These are phyloP conservation scores for Marasmarcha lunaedactyla DNA, from an alignment of 2,888 invertebrate genomes.

Conservation along the genomic window DNA sequence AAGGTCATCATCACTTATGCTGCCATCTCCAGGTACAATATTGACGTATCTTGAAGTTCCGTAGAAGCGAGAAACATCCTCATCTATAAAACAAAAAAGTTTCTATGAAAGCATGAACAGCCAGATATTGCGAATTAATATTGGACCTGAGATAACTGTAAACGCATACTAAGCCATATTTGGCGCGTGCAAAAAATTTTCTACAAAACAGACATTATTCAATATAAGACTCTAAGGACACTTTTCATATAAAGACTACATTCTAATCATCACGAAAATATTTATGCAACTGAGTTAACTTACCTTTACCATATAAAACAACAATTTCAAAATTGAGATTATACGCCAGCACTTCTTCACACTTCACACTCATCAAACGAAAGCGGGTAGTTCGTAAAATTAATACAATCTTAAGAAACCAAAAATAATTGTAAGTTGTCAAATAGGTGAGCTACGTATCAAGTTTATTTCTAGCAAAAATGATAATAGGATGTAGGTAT, in stretches of 20 bases:
- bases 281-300: too few species aligned
- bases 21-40: slow-evolving; percentile 4
- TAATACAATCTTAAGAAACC: too few species aligned
- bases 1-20: slow-evolving; percentile 4
- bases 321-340: too few species aligned
- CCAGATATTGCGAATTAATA: neutral
- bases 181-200: slow-evolving; percentile 1
- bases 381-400: too few species aligned
- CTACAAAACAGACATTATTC: too few species aligned
- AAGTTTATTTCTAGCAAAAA: neutral
- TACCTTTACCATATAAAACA: too few species aligned
- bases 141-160: neutral
- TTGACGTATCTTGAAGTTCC: slow-evolving; percentile 3
- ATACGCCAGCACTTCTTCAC: too few species aligned
- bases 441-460: neutral
- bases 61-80: slow-evolving; percentile 3
- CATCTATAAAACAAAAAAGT: slow-evolving; percentile 1
- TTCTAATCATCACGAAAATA: too few species aligned
- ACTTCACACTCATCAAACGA: too few species aligned
- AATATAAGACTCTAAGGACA: too few species aligned
- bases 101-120: slow-evolving; percentile 1
- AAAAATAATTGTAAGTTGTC: neutral
- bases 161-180: slow-evolving; percentile 3
- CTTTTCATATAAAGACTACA: too few species aligned
- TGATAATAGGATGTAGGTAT: neutral